Evolutionary conservation across 2,797 vertebrate genomes (phyloP).

Genomic region (Hephaestus fuliginosus): DNA sequence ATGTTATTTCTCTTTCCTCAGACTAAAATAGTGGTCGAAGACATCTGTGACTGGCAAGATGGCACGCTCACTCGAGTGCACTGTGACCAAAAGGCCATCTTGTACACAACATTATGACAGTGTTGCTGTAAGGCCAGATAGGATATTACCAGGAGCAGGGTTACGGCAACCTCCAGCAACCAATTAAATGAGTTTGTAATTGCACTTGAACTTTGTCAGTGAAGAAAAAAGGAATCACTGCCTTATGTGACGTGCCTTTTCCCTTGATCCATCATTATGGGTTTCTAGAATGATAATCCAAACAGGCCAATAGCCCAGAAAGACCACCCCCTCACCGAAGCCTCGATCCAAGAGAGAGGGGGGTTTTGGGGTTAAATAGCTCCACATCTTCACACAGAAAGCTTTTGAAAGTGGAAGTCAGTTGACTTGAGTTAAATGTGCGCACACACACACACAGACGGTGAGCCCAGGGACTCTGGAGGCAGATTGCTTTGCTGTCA

Average conservation of each 20-base stretch:
- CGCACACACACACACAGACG: slow-evolving; percentile 52
- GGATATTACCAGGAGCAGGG: background rate
- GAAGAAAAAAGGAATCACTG: background rate
- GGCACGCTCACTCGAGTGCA: slow-evolving; percentile 47
- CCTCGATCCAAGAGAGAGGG: slow-evolving; percentile 33
- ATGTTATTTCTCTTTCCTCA: slow-evolving; percentile 63
- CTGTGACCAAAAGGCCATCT: slow-evolving; percentile 54
- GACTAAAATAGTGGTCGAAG: slow-evolving; percentile 57
- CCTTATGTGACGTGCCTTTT: slow-evolving; percentile 10
- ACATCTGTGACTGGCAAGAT: slow-evolving; percentile 68
- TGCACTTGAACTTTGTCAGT: slow-evolving; percentile 8
- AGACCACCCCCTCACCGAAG: slow-evolving; percentile 57
- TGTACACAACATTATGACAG: slow-evolving; percentile 44
- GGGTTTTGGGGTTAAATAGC: slow-evolving; percentile 78
- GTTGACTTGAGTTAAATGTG: slow-evolving; percentile 67
- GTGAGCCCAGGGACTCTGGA: slow-evolving; percentile 61
- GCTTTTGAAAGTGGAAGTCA: slow-evolving; percentile 67
- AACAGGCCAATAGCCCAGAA: slow-evolving; percentile 21
- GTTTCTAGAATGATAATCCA: slow-evolving; percentile 26
- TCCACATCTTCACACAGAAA: slow-evolving; percentile 64
- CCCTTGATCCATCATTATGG: slow-evolving; percentile 20
- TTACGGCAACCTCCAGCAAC: slow-evolving; percentile 6
- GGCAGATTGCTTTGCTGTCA: slow-evolving; percentile 76
- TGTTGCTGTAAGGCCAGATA: slow-evolving; percentile 19
- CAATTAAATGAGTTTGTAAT: too few relatives aligned